Conservation (phyloP, 1,140 invertebrate species). For the Marisa cornuarietis region DNA sequence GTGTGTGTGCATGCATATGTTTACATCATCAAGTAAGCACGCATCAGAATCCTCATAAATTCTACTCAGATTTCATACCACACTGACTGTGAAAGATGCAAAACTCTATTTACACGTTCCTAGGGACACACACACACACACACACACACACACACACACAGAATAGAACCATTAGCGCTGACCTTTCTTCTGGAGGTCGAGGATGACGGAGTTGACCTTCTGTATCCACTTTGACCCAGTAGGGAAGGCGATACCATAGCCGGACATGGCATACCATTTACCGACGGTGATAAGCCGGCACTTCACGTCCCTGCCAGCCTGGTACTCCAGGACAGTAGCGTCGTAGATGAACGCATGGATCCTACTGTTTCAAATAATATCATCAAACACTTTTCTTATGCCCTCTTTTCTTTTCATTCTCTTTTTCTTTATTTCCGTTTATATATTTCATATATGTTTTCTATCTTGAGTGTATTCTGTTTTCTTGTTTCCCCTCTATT, state of each 20-base stretch:
- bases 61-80: no score
- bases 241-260: conserved; percentile 93
- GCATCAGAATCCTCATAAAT: no score
- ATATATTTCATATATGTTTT: no score
- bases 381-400: not conserved
- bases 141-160: no score
- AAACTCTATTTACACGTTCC: no score
- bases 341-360: conserved; percentile 99
- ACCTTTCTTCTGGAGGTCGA: conserved; percentile 96
- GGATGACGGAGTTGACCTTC: conserved; percentile 93
- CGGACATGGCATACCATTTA: conserved; percentile 89
- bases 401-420: not conserved
- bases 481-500: not conserved
- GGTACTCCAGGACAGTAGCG: conserved; percentile 95
- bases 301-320: conserved; percentile 94
- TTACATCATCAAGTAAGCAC: no score
- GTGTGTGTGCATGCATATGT: no score
- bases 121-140: no score
- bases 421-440: not conserved
- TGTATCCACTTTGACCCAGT: conserved; percentile 94
- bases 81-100: no score
- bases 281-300: conserved; percentile 95
- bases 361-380: conserved; percentile 71
- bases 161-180: not conserved
- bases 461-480: no score